Conservation (phyloP, 2,888 invertebrate genomes). For the Eulithis testata region DNA sequence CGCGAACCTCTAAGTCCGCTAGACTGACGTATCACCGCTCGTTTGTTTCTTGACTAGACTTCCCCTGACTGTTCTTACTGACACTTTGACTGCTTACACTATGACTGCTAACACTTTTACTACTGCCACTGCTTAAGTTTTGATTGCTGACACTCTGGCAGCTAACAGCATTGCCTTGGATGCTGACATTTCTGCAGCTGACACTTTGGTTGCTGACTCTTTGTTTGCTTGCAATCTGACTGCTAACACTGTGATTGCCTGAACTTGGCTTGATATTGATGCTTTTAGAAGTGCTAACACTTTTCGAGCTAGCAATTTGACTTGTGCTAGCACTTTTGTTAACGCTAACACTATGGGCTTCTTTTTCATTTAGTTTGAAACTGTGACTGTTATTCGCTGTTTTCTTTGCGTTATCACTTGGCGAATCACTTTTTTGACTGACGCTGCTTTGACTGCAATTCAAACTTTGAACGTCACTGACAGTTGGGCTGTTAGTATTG, state of each 20-base stretch:
- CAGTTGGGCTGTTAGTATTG: constrained; percentile 16
- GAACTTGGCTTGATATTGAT: constrained; percentile 3
- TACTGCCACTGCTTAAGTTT: background rate
- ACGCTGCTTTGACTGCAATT: constrained; percentile 19
- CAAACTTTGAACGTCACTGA: constrained; percentile 14
- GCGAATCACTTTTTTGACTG: constrained; percentile 9
- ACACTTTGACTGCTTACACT: constrained; percentile 1
- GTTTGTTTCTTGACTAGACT: constrained; percentile 18
- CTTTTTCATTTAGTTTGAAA: constrained; percentile 21
- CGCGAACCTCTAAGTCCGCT: constrained; percentile 42
- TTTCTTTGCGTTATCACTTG: constrained; percentile 18
- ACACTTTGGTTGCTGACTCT: constrained; percentile 10
- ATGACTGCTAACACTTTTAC: constrained; percentile 15
- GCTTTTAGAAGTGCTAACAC: background rate
- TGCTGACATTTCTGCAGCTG: background rate
- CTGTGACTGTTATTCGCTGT: constrained; percentile 21
- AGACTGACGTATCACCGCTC: constrained; percentile 51
- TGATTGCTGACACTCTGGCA: background rate
- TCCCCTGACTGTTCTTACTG: constrained; percentile 11
- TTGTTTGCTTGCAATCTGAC: constrained; percentile 6
- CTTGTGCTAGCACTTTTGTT: constrained; percentile 11
- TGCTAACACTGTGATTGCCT: constrained; percentile 6
- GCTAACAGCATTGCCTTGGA: too few species aligned
- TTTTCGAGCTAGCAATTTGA: background rate
- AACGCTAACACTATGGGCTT: background rate